Evolutionary conservation across 2,888 invertebrate species (phyloP).

Genomic region (Laothoe populi): DNA sequence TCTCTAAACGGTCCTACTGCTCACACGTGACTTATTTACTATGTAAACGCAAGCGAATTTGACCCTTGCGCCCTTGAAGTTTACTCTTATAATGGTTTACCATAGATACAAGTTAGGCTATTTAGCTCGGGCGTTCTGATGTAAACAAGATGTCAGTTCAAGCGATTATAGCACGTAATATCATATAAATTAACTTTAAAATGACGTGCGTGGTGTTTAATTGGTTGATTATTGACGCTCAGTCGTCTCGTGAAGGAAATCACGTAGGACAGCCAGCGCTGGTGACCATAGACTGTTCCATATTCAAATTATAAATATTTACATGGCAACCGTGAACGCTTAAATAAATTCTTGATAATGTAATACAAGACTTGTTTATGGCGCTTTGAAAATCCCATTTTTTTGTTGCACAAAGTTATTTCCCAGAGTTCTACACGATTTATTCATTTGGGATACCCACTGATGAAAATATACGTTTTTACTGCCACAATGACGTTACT

Average conservation of each 20-base stretch:
- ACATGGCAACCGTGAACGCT: constrained; percentile 1
- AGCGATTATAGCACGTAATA: background rate
- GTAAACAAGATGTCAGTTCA: constrained; percentile 15
- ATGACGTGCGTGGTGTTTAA: background rate
- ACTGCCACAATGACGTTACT: no score
- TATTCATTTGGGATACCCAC: no score
- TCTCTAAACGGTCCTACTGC: constrained; percentile 22
- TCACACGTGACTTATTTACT: constrained; percentile 12
- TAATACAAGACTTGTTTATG: background rate
- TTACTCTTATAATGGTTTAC: background rate
- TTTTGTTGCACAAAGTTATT: no score
- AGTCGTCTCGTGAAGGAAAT: constrained; percentile 30
- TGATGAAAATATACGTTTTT: no score
- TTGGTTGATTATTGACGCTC: constrained; percentile 23
- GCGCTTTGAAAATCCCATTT: no score
- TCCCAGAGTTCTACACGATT: no score
- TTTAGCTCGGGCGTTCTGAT: background rate
- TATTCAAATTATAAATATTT: background rate
- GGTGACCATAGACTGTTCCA: background rate
- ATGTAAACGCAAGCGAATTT: background rate
- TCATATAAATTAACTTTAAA: background rate
- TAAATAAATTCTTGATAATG: background rate
- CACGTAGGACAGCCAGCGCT: constrained; percentile 34
- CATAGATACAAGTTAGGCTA: background rate
- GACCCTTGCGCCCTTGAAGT: background rate